Base-by-base conservation (phyloP, 1,140 invertebrate species). In the Araneus ventricosus region DNA sequence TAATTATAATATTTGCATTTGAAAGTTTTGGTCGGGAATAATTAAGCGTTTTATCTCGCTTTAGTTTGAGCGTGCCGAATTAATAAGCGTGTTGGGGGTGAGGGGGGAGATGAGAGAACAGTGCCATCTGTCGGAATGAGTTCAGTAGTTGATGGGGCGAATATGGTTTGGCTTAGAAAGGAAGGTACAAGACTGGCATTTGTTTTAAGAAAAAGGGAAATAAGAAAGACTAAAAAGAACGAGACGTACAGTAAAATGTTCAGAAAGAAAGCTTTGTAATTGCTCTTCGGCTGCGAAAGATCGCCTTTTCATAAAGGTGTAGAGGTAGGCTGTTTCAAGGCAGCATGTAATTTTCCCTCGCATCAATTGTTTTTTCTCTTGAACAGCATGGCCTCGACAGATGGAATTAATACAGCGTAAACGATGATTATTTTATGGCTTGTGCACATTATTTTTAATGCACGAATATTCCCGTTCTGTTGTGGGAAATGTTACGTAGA, bases 1-100 rank as follows among this genome's bases (percentile, higher is more conserved):
- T 87, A 87, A 87, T 87, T 87, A 87, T 63, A 87, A 87, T 87
- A 52, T 87, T 87, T 87, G 85, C 85, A 87, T 87, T 87, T 87
- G 85, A 87, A 87, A 87, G 52, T 87, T 87, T 87, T 84, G 52
- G 59, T 57, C 10, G 30, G 59, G 59, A 61, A 87, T 87, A 87
- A 87, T 87, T 87, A 87, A 87, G 85, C 85, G 57, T 87, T 87
- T 87, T 87, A 87, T 87, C 85, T 87, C 82, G 82, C 85, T 87
- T 87, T 63, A 63, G 52, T 87, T 63, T 63, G 37, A 63, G 85
- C 85, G 85, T 87, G 52, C 59, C 34, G 85, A 87, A 87, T 87
- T 87, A 87, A 87, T 87, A 87, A 87, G 85, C 59, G 85, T 87
- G 57, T 84, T 41, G 80, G 27, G 24, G 5, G 20, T 0, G 41